Evolutionary conservation across 2,113 vertebrate species (phyloP), one percentile per base, ranked within the genome.

Genomic region (Tapirus terrestris): DNA sequence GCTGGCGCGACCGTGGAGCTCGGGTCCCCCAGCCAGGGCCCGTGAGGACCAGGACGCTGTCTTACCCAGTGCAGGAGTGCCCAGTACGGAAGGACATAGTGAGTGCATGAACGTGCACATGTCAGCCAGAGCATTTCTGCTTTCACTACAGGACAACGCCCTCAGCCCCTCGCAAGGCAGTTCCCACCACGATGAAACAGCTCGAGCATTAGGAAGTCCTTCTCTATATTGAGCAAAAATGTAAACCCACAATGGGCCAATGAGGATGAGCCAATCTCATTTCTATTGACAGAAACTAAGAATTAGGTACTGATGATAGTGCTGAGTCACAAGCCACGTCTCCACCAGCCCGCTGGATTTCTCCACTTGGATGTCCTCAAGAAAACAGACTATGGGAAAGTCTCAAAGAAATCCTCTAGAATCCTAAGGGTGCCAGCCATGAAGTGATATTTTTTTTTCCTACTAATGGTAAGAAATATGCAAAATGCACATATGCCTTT

Each of bases 71-170:
- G 6, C 56, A 48, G 23, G 31, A 56, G 56, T 27, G n/a, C 14
- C 63, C 29, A 8, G 51, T 53, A 53, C 2, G 33, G 1, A 9
- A 16, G 5, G 31, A 39, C 36, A 4, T 0, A 6, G 21, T 5
- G 45, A 17, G 23, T 3, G 18, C 18, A 11, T 3, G 56, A 3
- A 1, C 4, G 7, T 17, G 3, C 0, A 0, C 13, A 0, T 0
- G 21, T 13, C 8, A 0, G 0, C 8, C 10, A 1, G 33, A 31
- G 12, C 10, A 0, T 12, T 33, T 11, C 27, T 48, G 45, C 60
- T 72, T 63, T 17, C 29, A 10, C 48, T 8, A 3, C 1, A 7
- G 23, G 29, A 21, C 2, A 1, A 1, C 2, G 25, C 9, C 61
- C 84, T 58, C 29, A 33, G 14, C 43, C 53, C 18, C 31, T 31